Evolutionary conservation across 1,140 invertebrate genomes (phyloP).

Genomic region (Orius insidiosus): DNA sequence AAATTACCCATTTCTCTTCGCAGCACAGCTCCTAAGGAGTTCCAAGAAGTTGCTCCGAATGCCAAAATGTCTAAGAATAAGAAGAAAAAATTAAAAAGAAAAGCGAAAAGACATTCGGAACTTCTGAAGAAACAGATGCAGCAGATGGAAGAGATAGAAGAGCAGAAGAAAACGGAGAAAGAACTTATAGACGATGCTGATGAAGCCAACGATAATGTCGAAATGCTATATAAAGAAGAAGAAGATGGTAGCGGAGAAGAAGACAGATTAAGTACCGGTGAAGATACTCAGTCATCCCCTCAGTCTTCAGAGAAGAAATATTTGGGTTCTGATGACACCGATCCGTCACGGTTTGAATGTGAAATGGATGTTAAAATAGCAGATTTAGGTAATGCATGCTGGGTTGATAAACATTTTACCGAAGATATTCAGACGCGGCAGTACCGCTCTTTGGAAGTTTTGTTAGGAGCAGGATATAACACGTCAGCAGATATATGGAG

Average conservation of each 20-base stretch:
- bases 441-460: constrained; percentile 90
- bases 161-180: constrained; percentile 30
- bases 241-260: constrained; percentile 15
- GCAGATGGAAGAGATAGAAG: constrained; percentile 49
- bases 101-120: constrained; percentile 84
- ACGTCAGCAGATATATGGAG: constrained; percentile 97
- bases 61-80: constrained; percentile 95
- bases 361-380: constrained; percentile 87
- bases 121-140: constrained; percentile 84
- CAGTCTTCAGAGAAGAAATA: constrained; percentile 17
- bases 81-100: constrained; percentile 95
- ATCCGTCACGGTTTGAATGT: constrained; percentile 70
- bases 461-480: constrained; percentile 84
- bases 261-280: constrained; percentile 15
- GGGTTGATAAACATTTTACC: constrained; percentile 88
- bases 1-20: constrained; percentile 78
- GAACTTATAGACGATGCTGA: too few relatives aligned
- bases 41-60: constrained; percentile 39
- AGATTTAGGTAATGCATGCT: constrained; percentile 97
- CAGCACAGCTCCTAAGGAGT: constrained; percentile 81
- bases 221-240: constrained; percentile 9
- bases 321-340: constrained; percentile 25
- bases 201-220: constrained; percentile 11
- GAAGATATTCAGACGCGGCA: constrained; percentile 99
- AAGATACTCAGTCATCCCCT: constrained; percentile 16